These are phyloP conservation scores for Micrasema longulum DNA, from an alignment of 1,140 invertebrate species.

Conservation along the genomic window DNA sequence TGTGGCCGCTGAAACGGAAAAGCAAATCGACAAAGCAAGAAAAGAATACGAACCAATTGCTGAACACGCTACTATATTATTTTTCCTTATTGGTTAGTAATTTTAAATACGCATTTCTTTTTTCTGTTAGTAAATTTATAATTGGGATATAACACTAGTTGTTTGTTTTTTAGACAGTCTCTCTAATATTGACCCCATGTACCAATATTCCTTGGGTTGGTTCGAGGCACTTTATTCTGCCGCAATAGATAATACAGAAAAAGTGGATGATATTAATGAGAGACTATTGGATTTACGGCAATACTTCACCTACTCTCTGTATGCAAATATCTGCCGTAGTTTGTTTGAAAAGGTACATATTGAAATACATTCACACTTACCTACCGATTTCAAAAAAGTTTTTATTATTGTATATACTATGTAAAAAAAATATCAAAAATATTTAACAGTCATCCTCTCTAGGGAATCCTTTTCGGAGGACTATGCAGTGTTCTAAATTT, in stretches of 20 bases:
- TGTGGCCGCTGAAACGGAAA: constrained; percentile 81
- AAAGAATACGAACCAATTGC: constrained; percentile 87
- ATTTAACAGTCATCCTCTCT: too few species aligned
- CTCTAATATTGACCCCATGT: constrained; percentile 94
- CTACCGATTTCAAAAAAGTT: too few species aligned
- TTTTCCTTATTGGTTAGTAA: constrained; percentile 86
- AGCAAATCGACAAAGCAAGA: constrained; percentile 82
- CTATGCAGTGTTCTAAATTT: too few species aligned
- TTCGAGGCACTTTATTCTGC: constrained; percentile 88
- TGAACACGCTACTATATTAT: constrained; percentile 85
- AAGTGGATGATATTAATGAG: constrained; percentile 80
- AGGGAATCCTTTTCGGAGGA: too few species aligned
- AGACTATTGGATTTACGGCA: constrained; percentile 80
- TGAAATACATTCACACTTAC: too few species aligned
- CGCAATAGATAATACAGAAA: constrained; percentile 93
- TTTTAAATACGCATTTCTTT: too few species aligned
- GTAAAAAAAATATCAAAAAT: too few species aligned
- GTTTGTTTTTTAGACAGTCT: constrained; percentile 82
- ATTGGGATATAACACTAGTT: too few species aligned
- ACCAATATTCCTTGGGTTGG: constrained; percentile 91
- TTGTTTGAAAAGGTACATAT: constrained; percentile 89
- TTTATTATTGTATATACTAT: too few species aligned
- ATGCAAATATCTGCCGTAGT: constrained; percentile 92
- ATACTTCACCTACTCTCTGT: constrained; percentile 92
- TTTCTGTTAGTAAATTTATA: too few species aligned